Base-by-base conservation (phyloP, 1,140 invertebrate species). In the Pteromalus puparum region DNA sequence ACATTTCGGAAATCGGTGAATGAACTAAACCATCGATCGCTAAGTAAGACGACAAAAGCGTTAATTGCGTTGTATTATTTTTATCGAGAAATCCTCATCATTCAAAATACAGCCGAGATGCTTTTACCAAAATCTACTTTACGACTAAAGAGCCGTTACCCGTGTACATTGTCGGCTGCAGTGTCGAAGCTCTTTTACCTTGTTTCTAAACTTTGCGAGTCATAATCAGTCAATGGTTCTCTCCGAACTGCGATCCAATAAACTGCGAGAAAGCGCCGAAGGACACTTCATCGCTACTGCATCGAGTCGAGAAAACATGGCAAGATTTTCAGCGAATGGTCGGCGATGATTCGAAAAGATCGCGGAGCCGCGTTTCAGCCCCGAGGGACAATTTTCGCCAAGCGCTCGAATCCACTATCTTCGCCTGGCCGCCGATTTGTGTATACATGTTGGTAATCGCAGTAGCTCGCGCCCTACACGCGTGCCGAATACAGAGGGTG, bases 201-300 rank as follows among this genome's bases (percentile, higher is more conserved):
- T 24, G 78, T 81, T 81, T 46, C 61, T n/a, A 48, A 81, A 81
- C 38, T 81, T 67, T 13, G 34, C 67, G 38, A 13, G 28, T 48
- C 67, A 48, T 81, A 81, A 81, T 81, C 34, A 81, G 34, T 81
- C 72, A 81, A 81, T 81, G 67, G 42, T 42, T 15, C 61, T 80
- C 78, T 80, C 38, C 18, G 67, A 81, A 72, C 78, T 34, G 12
- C 26, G 26, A 67, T 24, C n/a, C 42, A 28, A 6, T 21, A 48
- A 48, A 10, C 38, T 28, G 24, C 42, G 28, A 53, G 12, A 21
- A 24, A 74, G n/a, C n/a, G 10, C 15, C 21, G 34, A 74, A 74
- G 15, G 34, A 70, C 67, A 10, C 26, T 70, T 26, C n/a, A 0
- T 26, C n/a, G 0, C 5, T 18, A 21, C 15, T 65, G n/a, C 61